These are phyloP conservation scores for Pangasius mekongensis DNA, from an alignment of 2,797 vertebrate species.

Conservation along the genomic window DNA sequence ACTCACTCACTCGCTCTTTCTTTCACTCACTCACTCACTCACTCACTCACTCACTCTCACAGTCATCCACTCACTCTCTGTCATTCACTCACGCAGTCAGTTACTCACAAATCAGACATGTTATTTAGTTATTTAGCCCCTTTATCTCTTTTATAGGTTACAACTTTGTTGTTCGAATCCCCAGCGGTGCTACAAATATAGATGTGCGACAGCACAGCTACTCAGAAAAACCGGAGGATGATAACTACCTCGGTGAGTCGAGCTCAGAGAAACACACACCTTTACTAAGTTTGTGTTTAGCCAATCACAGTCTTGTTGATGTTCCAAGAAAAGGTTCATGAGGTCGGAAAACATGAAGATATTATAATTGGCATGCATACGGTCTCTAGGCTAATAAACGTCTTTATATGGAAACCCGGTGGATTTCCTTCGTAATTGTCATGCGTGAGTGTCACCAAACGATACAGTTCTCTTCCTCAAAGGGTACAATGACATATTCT, in stretches of 20 bases:
- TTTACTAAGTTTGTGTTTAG: neutral
- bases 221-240: conserved; percentile 96
- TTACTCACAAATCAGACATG: neutral
- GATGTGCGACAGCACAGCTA: conserved; percentile 98
- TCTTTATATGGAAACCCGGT: neutral
- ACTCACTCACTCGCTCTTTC: neutral
- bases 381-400: neutral
- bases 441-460: neutral
- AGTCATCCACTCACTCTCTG: neutral
- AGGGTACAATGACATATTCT: conserved; percentile 10
- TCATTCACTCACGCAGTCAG: neutral
- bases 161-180: conserved; percentile 93
- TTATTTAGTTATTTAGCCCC: neutral
- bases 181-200: conserved; percentile 95
- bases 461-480: neutral
- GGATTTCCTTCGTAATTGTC: neutral
- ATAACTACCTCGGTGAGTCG: conserved; percentile 97
- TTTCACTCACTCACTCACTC: neutral
- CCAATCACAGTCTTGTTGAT: neutral
- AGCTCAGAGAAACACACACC: neutral
- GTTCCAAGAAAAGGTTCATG: neutral
- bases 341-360: neutral
- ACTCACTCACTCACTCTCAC: neutral
- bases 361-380: neutral
- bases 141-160: conserved; percentile 80